Percentiles rank a stretch among this genome's conserved stretches.
phyloP scores from a whole-genome alignment of 2,888 invertebrate genomes.

The Xylocampa areola region DNA sequence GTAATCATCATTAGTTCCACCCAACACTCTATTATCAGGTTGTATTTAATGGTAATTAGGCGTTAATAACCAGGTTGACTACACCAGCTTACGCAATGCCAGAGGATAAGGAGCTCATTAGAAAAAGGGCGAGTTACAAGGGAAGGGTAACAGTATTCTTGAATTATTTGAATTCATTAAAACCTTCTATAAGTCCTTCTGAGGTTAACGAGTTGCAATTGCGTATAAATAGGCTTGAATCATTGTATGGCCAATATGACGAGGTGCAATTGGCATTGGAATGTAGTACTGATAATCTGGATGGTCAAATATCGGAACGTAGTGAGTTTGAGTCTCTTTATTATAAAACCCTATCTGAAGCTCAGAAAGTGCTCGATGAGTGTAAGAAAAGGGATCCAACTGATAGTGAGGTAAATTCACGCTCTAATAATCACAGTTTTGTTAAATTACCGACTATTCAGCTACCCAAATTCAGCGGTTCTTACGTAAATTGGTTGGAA shows the following conservation, averaged over 20 bases:
- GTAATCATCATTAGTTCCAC: too few relatives aligned
- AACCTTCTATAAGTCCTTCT: not conserved
- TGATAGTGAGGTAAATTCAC: too few relatives aligned
- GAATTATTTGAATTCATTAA: slow-evolving; percentile 7
- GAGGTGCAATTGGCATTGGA: slow-evolving; percentile 6
- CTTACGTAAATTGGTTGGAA: too few relatives aligned
- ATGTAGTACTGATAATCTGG: slow-evolving; percentile 3
- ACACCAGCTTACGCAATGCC: too few relatives aligned
- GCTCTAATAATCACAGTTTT: too few relatives aligned
- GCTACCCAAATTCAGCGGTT: too few relatives aligned
- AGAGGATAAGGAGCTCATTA: slow-evolving; percentile 6
- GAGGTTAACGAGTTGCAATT: slow-evolving; percentile 3
- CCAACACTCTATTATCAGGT: too few relatives aligned
- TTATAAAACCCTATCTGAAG: slow-evolving; percentile 1
- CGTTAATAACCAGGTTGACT: slow-evolving; percentile 4
- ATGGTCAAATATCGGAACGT: slow-evolving; percentile 4
- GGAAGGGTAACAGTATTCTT: slow-evolving; percentile 8
- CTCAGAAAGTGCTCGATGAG: too few relatives aligned
- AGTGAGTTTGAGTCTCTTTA: too few relatives aligned
- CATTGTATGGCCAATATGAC: slow-evolving; percentile 9
- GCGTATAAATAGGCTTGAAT: not conserved
- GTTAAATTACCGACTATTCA: too few relatives aligned
- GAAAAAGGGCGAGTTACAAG: slow-evolving; percentile 8
- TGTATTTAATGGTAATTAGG: too few relatives aligned
- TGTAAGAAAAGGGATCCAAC: too few relatives aligned